phyloP scores from a whole-genome alignment of 1,140 invertebrate species.

The Sitobion miscanthi region DNA sequence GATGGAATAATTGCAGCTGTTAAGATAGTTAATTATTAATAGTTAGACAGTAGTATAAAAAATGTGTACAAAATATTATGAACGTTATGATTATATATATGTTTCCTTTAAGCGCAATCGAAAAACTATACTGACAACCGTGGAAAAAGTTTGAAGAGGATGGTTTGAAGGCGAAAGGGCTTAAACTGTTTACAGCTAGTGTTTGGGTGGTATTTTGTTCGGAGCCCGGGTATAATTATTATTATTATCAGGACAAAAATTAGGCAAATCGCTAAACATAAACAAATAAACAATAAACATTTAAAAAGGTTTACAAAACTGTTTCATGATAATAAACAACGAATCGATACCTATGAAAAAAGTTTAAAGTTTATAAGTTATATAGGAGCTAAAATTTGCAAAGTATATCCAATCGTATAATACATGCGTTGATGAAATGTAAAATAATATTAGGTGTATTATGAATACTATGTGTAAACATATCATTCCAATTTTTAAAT shows the following conservation, averaged over 20 bases:
- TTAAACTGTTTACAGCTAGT: not conserved
- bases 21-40: not conserved
- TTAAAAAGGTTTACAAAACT: too few species aligned
- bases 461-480: too few species aligned
- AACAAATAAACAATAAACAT: too few species aligned
- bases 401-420: too few species aligned
- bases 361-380: too few species aligned
- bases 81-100: not conserved
- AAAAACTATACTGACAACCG: not conserved
- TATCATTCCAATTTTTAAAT: not conserved
- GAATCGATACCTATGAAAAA: too few species aligned
- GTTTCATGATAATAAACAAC: too few species aligned
- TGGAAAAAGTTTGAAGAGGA: not conserved
- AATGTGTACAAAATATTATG: not conserved
- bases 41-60: not conserved
- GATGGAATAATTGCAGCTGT: conserved; percentile 66
- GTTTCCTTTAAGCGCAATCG: not conserved
- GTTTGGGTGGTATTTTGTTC: not conserved
- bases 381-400: too few species aligned
- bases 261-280: too few species aligned
- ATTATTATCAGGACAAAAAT: not conserved
- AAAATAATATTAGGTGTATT: too few species aligned
- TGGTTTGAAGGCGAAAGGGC: too few species aligned
- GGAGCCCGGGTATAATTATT: not conserved
- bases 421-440: too few species aligned